Base-by-base conservation (phyloP, 1,140 invertebrate species). In the Ostrea denselamellosa region DNA sequence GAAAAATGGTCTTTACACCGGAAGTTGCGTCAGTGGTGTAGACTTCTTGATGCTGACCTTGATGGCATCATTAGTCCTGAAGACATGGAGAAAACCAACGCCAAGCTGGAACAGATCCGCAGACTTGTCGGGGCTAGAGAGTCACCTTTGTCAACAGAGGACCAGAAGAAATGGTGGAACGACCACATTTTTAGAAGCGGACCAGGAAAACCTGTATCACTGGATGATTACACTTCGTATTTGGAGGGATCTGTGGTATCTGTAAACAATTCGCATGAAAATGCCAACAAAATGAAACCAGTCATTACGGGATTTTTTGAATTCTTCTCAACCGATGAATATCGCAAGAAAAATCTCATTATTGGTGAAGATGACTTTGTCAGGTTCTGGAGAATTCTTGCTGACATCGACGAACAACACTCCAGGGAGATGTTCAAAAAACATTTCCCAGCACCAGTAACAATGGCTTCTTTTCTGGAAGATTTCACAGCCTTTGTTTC, bases 101-200 rank as follows among this genome's bases (percentile, higher is more conserved):
- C 54, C 9, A 85, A 58, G 54, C 54, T 85, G 10, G 83, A 85
- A 62, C n/a, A 53, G 22, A 22, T 85, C 28, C 83, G 83, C 9
- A 25, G 4, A 58, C 10, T 62, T 12, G 28, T 85, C 28, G 54
- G 54, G 5, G 56, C 22, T 7, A 85, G 54, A 85, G 22, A 58
- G 17, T 53, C 83, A 56, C 54, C 83, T 0, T 12, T 58, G 9
- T 58, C 54, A 22, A 22, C n/a, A 17, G 56, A 10, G 3, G 83
- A 54, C 8, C 83, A 85, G 54, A 85, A 62, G 58, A 85, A 85
- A 62, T 85, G 53, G 56, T 85, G 83, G 83, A 34, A 85, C 28
- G 83, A 65, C 19, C 2, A 85, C 53, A 28, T 85, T 14, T 85
- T 85, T 25, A 85, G 34, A 19, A 10, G 83, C 12, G 83, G 83